phyloP scores from a whole-genome alignment of 1,140 invertebrate species.

The Amyelois transitella region DNA sequence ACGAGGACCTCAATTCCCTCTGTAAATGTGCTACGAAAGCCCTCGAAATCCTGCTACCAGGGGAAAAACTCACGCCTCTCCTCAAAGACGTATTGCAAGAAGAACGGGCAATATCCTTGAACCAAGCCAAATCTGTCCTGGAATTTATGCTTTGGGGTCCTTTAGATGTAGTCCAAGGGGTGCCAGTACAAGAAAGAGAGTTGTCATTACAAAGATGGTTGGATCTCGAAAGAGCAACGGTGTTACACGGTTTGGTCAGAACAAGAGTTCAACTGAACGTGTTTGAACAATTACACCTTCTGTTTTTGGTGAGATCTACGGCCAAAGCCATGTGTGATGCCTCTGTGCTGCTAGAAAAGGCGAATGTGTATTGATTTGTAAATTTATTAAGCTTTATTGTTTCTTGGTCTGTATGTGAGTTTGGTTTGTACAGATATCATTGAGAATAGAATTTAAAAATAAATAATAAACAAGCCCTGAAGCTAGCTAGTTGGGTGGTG shows the following conservation, averaged over 20 bases:
- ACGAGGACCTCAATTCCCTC: slow-evolving; percentile 80
- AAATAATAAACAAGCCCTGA: too few relatives aligned
- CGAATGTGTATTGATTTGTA: slow-evolving; percentile 56
- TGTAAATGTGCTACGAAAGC: slow-evolving; percentile 86
- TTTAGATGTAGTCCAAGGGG: slow-evolving; percentile 80
- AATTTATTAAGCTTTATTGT: slow-evolving; percentile 32
- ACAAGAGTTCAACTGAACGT: slow-evolving; percentile 83
- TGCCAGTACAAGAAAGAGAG: slow-evolving; percentile 80
- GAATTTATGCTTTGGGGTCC: slow-evolving; percentile 92
- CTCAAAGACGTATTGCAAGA: slow-evolving; percentile 81
- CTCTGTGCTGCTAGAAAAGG: slow-evolving; percentile 78
- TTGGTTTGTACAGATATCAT: background rate
- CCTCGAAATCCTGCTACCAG: slow-evolving; percentile 78
- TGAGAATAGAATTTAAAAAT: too few relatives aligned
- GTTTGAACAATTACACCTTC: slow-evolving; percentile 85
- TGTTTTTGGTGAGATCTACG: slow-evolving; percentile 87
- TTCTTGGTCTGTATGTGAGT: background rate
- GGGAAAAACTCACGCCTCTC: slow-evolving; percentile 79
- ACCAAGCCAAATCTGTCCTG: slow-evolving; percentile 83
- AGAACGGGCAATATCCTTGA: slow-evolving; percentile 82
- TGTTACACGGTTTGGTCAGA: slow-evolving; percentile 84
- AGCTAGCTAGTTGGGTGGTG: too few relatives aligned
- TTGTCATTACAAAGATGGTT: slow-evolving; percentile 86
- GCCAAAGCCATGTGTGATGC: slow-evolving; percentile 87
- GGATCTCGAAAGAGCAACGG: slow-evolving; percentile 87